Evolutionary conservation across 2,888 invertebrate species (phyloP).

Genomic region (Epicampocera succincta): DNA sequence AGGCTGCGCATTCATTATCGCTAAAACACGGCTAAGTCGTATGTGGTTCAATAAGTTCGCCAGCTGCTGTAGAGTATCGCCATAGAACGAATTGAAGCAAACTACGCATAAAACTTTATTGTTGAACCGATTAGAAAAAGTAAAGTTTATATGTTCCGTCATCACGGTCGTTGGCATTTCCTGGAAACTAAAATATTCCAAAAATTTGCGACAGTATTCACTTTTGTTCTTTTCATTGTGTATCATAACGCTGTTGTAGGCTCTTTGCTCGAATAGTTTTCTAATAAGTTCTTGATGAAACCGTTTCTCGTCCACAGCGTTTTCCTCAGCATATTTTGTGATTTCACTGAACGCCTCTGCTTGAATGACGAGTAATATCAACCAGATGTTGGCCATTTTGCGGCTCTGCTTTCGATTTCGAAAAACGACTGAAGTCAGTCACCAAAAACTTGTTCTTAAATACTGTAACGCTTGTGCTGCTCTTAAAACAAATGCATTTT

Average conservation of each 20-base stretch:
- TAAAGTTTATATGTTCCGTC: not conserved
- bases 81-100: conserved; percentile 2
- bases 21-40: conserved; percentile 24
- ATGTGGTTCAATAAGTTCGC: conserved; percentile 44
- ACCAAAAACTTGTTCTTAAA: not conserved
- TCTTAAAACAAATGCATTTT: too few relatives aligned
- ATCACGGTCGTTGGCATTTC: conserved; percentile 24
- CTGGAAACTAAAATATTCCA: not conserved
- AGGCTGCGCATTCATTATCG: not conserved
- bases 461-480: not conserved
- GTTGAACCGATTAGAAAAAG: conserved; percentile 31
- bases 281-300: conserved; percentile 23
- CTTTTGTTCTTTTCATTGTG: conserved; percentile 9
- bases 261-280: conserved; percentile 9
- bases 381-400: conserved; percentile 5
- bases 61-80: conserved; percentile 18
- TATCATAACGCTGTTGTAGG: conserved; percentile 16
- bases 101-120: conserved; percentile 40
- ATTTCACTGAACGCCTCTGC: not conserved
- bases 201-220: conserved; percentile 20
- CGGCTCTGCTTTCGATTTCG: not conserved
- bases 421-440: not conserved
- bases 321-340: not conserved
- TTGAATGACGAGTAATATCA: not conserved
- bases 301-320: not conserved